phyloP scores from a whole-genome alignment of 1,140 invertebrate species.

The Achatina immaculata region DNA sequence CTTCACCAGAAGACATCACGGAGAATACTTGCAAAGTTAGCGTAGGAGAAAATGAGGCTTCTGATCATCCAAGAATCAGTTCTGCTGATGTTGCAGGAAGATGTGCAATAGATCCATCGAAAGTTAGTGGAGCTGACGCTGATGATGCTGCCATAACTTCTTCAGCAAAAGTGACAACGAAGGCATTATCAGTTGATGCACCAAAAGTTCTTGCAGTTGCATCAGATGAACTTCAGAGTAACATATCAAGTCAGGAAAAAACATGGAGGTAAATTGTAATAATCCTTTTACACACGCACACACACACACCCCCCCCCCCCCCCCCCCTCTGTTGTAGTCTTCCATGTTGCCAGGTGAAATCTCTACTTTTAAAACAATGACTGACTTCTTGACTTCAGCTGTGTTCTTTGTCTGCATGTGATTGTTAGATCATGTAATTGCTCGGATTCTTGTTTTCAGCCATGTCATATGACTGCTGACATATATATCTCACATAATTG shows the following conservation, averaged over 20 bases:
- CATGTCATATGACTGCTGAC: too few relatives aligned
- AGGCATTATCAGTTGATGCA: not conserved
- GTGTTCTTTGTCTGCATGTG: too few relatives aligned
- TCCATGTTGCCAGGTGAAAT: too few relatives aligned
- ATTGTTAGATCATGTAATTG: too few relatives aligned
- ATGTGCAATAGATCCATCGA: not conserved
- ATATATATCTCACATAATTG: too few relatives aligned
- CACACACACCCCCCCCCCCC: too few relatives aligned
- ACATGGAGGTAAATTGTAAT: too few relatives aligned
- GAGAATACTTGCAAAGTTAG: not conserved
- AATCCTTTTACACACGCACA: too few relatives aligned
- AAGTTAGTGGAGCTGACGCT: not conserved
- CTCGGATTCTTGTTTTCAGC: too few relatives aligned
- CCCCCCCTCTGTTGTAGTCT: too few relatives aligned
- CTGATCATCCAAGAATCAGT: not conserved
- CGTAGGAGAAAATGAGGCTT: not conserved
- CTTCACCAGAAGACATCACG: not conserved
- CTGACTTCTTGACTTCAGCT: too few relatives aligned
- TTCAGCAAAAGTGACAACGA: not conserved
- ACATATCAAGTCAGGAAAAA: not conserved
- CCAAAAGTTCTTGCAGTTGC: not conserved
- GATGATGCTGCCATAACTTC: conserved; percentile 1
- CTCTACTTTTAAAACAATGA: too few relatives aligned
- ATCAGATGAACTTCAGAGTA: not conserved
- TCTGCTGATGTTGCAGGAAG: not conserved